phyloP scores from a whole-genome alignment of 2,888 invertebrate species.

The Trichacis sp. region DNA sequence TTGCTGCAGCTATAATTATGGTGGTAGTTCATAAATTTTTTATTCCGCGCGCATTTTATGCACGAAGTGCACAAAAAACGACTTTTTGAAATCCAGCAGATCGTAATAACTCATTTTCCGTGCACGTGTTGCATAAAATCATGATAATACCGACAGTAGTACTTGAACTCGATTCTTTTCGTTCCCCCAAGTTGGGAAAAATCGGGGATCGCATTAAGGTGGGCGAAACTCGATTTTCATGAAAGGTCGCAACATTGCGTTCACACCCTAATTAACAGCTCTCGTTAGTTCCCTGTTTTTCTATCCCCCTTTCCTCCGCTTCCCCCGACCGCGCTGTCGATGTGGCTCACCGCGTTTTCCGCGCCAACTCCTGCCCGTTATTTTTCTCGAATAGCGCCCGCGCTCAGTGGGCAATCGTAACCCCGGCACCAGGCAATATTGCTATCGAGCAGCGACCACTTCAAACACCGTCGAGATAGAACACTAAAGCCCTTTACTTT shows the following conservation, averaged over 20 bases:
- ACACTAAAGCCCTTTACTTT: slow-evolving; percentile 19
- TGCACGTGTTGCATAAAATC: too few relatives aligned
- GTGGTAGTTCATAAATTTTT: too few relatives aligned
- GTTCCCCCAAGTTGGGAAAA: too few relatives aligned
- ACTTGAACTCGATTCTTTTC: too few relatives aligned
- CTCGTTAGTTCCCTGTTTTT: slow-evolving; percentile 10
- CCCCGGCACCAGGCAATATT: slow-evolving; percentile 33
- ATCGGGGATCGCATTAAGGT: neutral
- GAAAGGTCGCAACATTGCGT: slow-evolving; percentile 25
- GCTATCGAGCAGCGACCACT: slow-evolving; percentile 34
- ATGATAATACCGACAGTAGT: too few relatives aligned
- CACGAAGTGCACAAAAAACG: too few relatives aligned
- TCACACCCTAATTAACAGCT: slow-evolving; percentile 29
- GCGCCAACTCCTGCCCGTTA: slow-evolving; percentile 6
- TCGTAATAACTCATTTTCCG: too few relatives aligned
- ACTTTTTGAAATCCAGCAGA: too few relatives aligned
- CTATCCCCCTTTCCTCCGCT: neutral
- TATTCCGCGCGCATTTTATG: too few relatives aligned
- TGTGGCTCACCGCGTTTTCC: slow-evolving; percentile 3
- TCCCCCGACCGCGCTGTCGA: neutral
- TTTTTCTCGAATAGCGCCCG: slow-evolving; percentile 24
- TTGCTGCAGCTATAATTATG: too few relatives aligned
- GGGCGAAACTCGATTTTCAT: slow-evolving; percentile 8
- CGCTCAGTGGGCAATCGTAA: slow-evolving; percentile 27
- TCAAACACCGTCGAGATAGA: slow-evolving; percentile 30